Evolutionary conservation across 64 coral and sea anemone species (phyloP), one percentile per base, ranked within the genome.

Genomic region (Pocillopora verrucosa): DNA sequence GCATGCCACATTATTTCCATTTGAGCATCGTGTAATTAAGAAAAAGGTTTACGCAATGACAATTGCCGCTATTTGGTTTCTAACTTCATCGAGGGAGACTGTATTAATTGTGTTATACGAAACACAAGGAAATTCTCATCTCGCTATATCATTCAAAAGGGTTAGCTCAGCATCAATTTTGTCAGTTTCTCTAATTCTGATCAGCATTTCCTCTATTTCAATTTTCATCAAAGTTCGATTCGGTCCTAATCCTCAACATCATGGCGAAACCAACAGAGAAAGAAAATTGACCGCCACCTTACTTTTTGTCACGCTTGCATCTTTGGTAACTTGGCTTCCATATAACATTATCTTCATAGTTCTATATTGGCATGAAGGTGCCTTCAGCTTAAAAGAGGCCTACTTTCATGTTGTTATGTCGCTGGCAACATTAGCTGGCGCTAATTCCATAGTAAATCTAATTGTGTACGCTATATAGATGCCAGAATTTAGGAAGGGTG

Each of bases 371-470:
- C 41, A 51, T 51, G 41, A 51, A 51, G 41, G 41, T 51, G 41
- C 4, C 1, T 63, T 1, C 30, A 0, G 30, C 30, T 30, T 30
- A 30, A 7, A 51, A 51, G 41, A 7, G 0, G 41, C 60, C 12
- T 15, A 14, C 11, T 26, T 34, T 19, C 10, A 61, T 2, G 1
- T 15, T 10, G 17, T 12, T 13, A 24, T 63, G 16, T 30, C 13
- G 13, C 58, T 19, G 2, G n/a, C 11, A 3, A 58, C 26, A 3
- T 13, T 58, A 25, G 14, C 35, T 22, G 59, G 15, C 35, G 79
- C 79, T 34, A 81, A 81, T 58, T 81, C 79, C n/a, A 35, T 81
- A 36, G 77, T 19, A 10, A 80, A 80, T 80, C 77, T 56, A 59
- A 80, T 80, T 59, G 30, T 80, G 59, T 80, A 62, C 12, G 24